These are phyloP conservation scores for Heliconius himera DNA, from an alignment of 1,140 invertebrate genomes.

Conservation along the genomic window DNA sequence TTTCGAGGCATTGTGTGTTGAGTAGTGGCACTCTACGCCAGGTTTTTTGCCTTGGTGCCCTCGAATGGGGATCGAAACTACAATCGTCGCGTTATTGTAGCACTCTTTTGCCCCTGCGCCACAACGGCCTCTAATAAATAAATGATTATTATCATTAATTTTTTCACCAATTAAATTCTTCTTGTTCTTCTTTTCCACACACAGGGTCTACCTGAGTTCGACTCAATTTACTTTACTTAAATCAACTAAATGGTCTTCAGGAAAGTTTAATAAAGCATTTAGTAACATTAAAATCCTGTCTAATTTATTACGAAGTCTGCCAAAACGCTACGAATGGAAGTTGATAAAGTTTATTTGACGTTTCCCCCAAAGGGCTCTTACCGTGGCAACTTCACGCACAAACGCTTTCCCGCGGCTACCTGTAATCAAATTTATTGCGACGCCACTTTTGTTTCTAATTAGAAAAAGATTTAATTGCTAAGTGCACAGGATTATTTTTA, in stretches of 20 bases:
- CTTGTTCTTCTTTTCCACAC: too few species aligned
- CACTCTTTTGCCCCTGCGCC: too few species aligned
- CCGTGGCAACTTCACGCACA: constrained; percentile 44
- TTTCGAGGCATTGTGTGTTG: too few species aligned
- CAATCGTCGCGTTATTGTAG: too few species aligned
- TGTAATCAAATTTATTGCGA: constrained; percentile 50
- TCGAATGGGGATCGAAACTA: too few species aligned
- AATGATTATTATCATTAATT: too few species aligned
- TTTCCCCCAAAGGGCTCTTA: constrained; percentile 52
- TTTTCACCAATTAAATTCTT: too few species aligned
- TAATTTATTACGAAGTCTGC: constrained; percentile 42
- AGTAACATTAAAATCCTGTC: constrained; percentile 10
- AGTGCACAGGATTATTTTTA: constrained; percentile 13
- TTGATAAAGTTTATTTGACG: constrained; percentile 62
- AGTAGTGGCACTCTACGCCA: too few species aligned
- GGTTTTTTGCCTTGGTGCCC: too few species aligned
- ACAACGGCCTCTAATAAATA: too few species aligned
- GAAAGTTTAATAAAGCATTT: neutral
- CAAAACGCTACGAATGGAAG: constrained; percentile 48
- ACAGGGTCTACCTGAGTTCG: too few species aligned
- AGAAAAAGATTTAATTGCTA: constrained; percentile 48
- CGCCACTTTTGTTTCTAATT: constrained; percentile 40
- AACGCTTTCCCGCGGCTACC: constrained; percentile 46
- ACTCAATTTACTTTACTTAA: neutral
- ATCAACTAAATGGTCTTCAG: neutral